phyloP scores from a whole-genome alignment of 2,797 vertebrate genomes.

The Atherinosoma microstoma region DNA sequence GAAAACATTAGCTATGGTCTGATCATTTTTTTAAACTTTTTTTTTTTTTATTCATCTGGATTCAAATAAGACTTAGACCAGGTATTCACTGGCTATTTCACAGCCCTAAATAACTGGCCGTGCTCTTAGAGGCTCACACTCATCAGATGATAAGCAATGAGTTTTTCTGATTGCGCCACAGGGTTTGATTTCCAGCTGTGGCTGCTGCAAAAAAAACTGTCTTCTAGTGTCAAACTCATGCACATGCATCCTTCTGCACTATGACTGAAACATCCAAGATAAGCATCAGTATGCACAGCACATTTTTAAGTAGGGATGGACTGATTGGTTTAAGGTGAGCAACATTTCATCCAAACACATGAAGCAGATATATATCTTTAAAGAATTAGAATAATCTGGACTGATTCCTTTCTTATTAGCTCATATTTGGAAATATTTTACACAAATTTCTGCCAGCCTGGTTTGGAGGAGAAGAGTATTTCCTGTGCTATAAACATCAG shows the following conservation, averaged over 20 bases:
- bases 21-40: not conserved
- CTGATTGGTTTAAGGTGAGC: not conserved
- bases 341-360: not conserved
- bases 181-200: not conserved
- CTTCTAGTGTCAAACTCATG: not conserved
- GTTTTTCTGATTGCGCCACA: not conserved
- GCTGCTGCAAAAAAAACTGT: not conserved
- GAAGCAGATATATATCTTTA: not conserved
- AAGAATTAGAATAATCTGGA: not conserved
- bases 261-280: not conserved
- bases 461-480: not conserved
- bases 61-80: not conserved
- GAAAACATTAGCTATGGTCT: not conserved
- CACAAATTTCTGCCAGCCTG: not conserved
- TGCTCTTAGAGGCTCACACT: not conserved
- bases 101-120: not conserved
- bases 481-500: not conserved
- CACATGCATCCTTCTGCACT: not conserved
- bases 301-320: not conserved
- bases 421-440: too few species aligned
- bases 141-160: not conserved
- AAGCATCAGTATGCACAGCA: not conserved
- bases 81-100: too few species aligned
- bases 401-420: not conserved
- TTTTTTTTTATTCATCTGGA: not conserved